Percentiles rank a stretch among this genome's conserved stretches.
These are phyloP conservation scores for Arctocebus calabarensis DNA, from an alignment of 2,797 vertebrate species.

Conservation along the genomic window DNA sequence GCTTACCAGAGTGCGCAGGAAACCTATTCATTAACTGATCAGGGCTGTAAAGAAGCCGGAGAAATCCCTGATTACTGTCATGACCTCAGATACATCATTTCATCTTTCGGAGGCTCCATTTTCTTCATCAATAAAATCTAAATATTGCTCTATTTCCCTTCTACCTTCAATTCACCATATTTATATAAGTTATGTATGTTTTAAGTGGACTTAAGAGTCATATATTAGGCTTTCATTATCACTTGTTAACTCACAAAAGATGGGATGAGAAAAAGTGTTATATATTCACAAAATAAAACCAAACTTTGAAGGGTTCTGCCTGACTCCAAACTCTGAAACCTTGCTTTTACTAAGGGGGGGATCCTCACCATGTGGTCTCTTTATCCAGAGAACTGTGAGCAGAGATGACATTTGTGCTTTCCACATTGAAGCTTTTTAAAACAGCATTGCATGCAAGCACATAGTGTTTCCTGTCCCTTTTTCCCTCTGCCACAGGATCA, in stretches of 20 bases:
- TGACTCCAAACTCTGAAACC: background rate
- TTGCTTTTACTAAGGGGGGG: background rate
- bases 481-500: background rate
- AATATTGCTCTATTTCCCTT: background rate
- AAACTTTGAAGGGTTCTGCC: background rate
- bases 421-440: background rate
- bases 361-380: background rate
- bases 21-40: background rate
- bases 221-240: background rate
- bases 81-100: background rate
- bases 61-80: background rate
- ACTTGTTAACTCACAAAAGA: background rate
- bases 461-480: background rate
- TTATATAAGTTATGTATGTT: background rate
- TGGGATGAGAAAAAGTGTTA: background rate
- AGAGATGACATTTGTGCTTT: background rate
- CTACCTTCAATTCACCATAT: background rate
- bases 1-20: background rate
- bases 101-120: background rate
- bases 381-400: background rate
- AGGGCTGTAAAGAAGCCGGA: background rate
- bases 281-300: background rate
- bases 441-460: background rate
- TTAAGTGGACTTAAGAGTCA: background rate
- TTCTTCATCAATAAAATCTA: conserved; percentile 9